phyloP scores from a whole-genome alignment of 53 echinoderm and acorn worm genomes.

The Holothuria scabra region DNA sequence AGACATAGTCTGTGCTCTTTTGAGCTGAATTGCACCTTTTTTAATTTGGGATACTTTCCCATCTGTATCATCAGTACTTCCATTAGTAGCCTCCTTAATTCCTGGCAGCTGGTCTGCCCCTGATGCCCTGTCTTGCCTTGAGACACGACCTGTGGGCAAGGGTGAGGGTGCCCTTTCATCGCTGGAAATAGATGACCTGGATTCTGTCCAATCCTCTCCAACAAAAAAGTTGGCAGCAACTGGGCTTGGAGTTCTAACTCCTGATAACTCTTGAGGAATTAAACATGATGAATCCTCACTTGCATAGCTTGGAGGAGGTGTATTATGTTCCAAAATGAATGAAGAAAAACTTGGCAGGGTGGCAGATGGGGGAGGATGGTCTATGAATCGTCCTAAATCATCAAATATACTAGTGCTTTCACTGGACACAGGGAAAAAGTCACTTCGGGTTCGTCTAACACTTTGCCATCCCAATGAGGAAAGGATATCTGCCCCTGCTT shows the following conservation, averaged over 20 bases:
- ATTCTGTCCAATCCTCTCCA: slow-evolving; percentile 39
- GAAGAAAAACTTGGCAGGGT: slow-evolving; percentile 49
- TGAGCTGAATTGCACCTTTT: slow-evolving; percentile 53
- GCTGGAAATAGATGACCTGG: slow-evolving; percentile 17
- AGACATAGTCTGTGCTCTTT: slow-evolving; percentile 86
- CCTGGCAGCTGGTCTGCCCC: slow-evolving; percentile 66
- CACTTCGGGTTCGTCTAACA: slow-evolving; percentile 78
- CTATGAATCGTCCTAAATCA: slow-evolving; percentile 57
- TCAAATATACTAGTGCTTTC: slow-evolving; percentile 70
- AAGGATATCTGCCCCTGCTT: slow-evolving; percentile 85
- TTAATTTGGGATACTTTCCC: slow-evolving; percentile 17
- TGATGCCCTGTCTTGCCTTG: slow-evolving; percentile 52
- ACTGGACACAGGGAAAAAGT: slow-evolving; percentile 82
- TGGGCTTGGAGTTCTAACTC: slow-evolving; percentile 11
- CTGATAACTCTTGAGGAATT: slow-evolving; percentile 1
- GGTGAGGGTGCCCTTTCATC: slow-evolving; percentile 66
- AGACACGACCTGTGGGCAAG: slow-evolving; percentile 34
- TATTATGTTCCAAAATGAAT: slow-evolving; percentile 71
- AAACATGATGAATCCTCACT: slow-evolving; percentile 17
- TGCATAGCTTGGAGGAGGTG: slow-evolving; percentile 43
- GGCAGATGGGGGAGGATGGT: slow-evolving; percentile 54
- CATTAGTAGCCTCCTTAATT: slow-evolving; percentile 53
- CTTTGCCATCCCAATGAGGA: slow-evolving; percentile 95
- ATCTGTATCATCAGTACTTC: slow-evolving; percentile 12
- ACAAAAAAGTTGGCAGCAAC: slow-evolving; percentile 55